Base-by-base conservation (phyloP, 2,797 vertebrate genomes). In the Epinephelus awoara region DNA sequence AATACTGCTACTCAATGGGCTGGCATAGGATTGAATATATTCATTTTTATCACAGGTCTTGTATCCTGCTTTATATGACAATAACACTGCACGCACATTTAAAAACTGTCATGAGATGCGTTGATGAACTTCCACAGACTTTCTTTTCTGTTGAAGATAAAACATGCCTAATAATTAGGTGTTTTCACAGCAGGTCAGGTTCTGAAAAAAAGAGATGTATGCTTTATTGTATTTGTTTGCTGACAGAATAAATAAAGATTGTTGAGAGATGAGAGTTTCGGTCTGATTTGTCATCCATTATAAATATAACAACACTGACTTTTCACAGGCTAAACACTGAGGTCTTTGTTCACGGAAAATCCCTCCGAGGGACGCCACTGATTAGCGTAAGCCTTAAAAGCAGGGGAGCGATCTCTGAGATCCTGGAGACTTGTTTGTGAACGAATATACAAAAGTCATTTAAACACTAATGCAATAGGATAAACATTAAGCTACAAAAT, bases 291-390 rank as follows among this genome's bases (percentile, higher is more conserved):
- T 77, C 18, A 67, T 62, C 67, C 1, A 18, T 11, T 42, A 12
- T 10, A 42, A 42, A 42, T 42, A 12, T 27, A 19, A 44, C 17
- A 65, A 17, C 38, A n/a, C 25, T 49, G 29, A 17, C 0, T 29
- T 21, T 47, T 27, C 40, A 27, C 21, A 46, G 34, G 23, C 38
- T 42, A 19, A 75, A 88, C 80, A 77, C 29, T 54, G 46, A 19
- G 4, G 40, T 77, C 72, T 75, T 83, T 85, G 69, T 83, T 79
- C 55, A 12, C 46, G 11, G n/a, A 15, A 68, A 75, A 78, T 67
- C 72, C 56, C 47, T 44, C 50, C 63, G 25, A 71, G 40, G 51
- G 12, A 78, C 40, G 49, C 1, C 61, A 55, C 18, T 64, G 57
- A 81, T 83, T 55, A 79, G 18, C 6, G 2, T 72, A 38, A 78